Conservation (phyloP, 2,888 invertebrate genomes). For the Drosophila percnosoma region DNA sequence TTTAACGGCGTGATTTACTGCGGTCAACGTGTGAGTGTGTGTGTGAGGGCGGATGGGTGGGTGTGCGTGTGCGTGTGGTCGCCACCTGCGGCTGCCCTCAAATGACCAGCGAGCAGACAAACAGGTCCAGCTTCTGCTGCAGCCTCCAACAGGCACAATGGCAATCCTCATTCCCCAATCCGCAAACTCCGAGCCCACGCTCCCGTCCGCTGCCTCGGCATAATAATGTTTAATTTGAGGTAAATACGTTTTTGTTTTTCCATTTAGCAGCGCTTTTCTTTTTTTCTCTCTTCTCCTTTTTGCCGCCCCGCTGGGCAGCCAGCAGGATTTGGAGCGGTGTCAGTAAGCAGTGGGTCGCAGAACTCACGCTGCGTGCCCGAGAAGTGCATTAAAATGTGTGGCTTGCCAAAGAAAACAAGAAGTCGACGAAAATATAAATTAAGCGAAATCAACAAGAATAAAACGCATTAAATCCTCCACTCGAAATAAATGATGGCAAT, state of each 20-base stretch:
- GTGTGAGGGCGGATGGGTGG: conserved; percentile 9
- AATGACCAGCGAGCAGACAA: conserved; percentile 72
- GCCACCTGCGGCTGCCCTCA: conserved; percentile 79
- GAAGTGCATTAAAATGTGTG: conserved; percentile 72
- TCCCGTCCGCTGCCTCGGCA: conserved; percentile 51
- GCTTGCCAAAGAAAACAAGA: conserved; percentile 30
- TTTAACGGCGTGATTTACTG: conserved; percentile 83
- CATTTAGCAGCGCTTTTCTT: conserved; percentile 44
- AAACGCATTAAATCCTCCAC: conserved; percentile 2
- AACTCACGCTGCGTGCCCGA: conserved; percentile 37
- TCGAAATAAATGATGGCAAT: conserved; percentile 27
- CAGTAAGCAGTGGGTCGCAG: conserved; percentile 12
- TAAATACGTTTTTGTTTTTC: conserved; percentile 80
- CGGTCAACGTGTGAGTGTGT: conserved; percentile 66
- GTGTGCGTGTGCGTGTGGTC: conserved; percentile 42
- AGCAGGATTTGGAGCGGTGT: conserved; percentile 23
- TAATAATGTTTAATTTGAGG: conserved; percentile 85
- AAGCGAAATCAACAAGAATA: conserved; percentile 16
- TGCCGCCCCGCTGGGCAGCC: conserved; percentile 50
- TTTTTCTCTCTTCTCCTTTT: conserved; percentile 2
- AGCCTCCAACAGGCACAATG: conserved; percentile 12
- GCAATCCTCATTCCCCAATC: conserved; percentile 16
- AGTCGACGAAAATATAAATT: conserved; percentile 38
- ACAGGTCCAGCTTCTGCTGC: conserved; percentile 14
- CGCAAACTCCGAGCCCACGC: conserved; percentile 4